Percentiles rank a stretch among this genome's conserved stretches.
Conservation (phyloP, 2,888 invertebrate genomes). For the Ischnura elegans region DNA sequence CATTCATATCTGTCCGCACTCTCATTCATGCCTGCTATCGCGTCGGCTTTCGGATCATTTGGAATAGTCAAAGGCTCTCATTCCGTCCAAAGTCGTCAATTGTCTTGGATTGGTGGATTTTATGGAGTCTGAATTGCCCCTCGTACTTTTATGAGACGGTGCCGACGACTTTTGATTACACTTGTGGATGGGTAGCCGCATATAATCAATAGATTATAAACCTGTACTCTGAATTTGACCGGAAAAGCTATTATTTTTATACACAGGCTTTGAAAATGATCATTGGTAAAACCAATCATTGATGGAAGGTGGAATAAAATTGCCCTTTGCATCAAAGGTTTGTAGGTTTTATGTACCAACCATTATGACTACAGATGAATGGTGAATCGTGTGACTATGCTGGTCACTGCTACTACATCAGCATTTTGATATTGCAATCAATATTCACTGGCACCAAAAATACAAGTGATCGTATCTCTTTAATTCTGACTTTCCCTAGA, state of each 20-base stretch:
- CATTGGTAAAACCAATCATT: not conserved
- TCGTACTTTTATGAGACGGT: not conserved
- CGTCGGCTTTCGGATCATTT: not conserved
- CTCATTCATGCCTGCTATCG: not conserved
- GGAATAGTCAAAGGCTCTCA: not conserved
- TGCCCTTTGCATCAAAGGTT: not conserved
- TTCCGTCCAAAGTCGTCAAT: not conserved
- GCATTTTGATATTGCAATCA: too few relatives aligned
- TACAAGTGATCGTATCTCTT: too few relatives aligned
- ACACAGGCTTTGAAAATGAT: not conserved
- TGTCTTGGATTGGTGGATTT: slow-evolving; percentile 6
- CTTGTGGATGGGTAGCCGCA: not conserved
- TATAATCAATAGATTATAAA: slow-evolving; percentile 1
- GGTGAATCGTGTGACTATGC: too few relatives aligned
- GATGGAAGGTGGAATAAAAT: not conserved
- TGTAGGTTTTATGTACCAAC: not conserved
- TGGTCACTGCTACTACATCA: too few relatives aligned
- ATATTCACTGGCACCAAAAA: too few relatives aligned
- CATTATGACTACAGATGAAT: not conserved
- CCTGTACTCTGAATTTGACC: not conserved
- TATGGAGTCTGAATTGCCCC: slow-evolving; percentile 7
- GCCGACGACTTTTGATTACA: not conserved
- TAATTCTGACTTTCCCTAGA: too few relatives aligned
- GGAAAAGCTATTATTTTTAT: not conserved
- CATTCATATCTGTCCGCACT: not conserved